phyloP scores from a whole-genome alignment of 2,113 vertebrate genomes.

The Cyanoramphus novaezelandiae region DNA sequence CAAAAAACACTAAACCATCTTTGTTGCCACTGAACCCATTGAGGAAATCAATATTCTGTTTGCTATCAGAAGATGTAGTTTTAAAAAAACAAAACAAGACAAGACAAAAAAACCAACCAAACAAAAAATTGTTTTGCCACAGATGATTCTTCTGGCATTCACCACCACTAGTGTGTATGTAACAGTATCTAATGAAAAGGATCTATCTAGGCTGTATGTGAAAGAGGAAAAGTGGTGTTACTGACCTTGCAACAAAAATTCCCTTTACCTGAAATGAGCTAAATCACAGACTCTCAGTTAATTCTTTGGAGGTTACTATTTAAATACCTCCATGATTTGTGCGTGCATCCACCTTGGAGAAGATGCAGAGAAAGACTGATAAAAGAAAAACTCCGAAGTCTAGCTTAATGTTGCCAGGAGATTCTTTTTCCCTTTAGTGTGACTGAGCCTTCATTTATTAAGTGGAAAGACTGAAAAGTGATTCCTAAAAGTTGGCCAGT shows the following conservation, averaged over 20 bases:
- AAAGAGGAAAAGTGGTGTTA: not conserved
- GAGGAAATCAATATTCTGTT: not conserved
- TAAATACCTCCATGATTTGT: not conserved
- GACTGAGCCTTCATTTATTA: not conserved
- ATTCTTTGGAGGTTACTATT: not conserved
- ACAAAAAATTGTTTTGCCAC: not conserved
- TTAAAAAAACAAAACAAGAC: not conserved
- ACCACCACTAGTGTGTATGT: accelerated
- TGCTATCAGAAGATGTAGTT: not conserved
- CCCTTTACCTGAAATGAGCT: not conserved
- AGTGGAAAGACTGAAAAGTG: not conserved
- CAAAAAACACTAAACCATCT: not conserved
- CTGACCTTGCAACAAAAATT: not conserved
- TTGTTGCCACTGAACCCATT: not conserved
- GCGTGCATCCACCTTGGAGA: not conserved
- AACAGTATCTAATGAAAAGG: not conserved
- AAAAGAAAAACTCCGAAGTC: not conserved
- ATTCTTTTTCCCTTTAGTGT: not conserved
- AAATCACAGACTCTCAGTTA: not conserved
- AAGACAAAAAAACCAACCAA: accelerated
- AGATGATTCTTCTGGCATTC: not conserved
- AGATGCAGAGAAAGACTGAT: not conserved
- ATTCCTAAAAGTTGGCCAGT: not conserved
- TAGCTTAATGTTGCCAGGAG: not conserved
- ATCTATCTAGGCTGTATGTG: not conserved